Evolutionary conservation across 2,888 invertebrate species (phyloP), one percentile per base, ranked within the genome.

Genomic region (Conus canariensis): DNA sequence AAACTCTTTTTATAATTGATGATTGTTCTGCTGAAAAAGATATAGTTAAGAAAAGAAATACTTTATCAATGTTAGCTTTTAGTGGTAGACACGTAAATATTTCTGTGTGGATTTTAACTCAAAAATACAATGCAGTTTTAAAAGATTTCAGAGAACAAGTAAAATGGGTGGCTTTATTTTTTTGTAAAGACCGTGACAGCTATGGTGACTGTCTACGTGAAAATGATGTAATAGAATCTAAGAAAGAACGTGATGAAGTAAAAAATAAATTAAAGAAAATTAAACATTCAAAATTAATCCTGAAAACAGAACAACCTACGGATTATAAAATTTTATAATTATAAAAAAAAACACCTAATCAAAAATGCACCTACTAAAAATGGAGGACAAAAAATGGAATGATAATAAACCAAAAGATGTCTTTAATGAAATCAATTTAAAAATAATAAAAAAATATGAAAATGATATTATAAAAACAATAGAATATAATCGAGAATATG

Each of bases 141-240:
- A 74, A 74, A 74, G 74, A 74, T 74, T 74, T 74, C 9, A 74
- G 74, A 74, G 74, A 74, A 74, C 74, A 74, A 2, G 74, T n/a
- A n/a, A 74, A 74, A 74, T 74, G 74, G 74, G 74, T 74, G 5
- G n/a, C n/a, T 74, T 74, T 74, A 74, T 74, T 74, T 74, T 74
- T 25, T 74, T 74, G 70, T n/a, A 74, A 74, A 74, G 74, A 74
- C 25, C n/a, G 25, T 1, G 74, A 74, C 74, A 74, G 74, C n/a
- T 74, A 70, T 74, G 74, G n/a, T 74, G 25, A 70, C 5, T 74
- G 74, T n/a, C n/a, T 74, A 74, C n/a, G 74, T 3, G n/a, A 74
- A 74, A 74, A 70, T 22, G 25, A 74, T 74, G 74, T 74, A 74
- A 74, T 74, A 25, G 25, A 74, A n/a, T 74, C 74, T 74, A 74